phyloP scores from a whole-genome alignment of 2,113 vertebrate genomes.

The Rhea americana region DNA sequence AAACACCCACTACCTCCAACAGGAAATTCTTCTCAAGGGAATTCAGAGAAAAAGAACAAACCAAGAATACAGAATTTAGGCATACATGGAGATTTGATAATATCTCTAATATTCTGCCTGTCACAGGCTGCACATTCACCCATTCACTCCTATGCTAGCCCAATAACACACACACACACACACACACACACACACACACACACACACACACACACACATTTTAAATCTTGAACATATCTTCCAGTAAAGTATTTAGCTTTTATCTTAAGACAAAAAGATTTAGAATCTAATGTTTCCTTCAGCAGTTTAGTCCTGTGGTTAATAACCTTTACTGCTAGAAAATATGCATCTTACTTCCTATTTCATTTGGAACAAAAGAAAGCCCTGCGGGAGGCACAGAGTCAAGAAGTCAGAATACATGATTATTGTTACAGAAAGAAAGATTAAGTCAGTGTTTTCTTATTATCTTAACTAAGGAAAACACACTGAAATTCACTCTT shows the following conservation, averaged over 20 bases:
- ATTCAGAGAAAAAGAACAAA: background rate
- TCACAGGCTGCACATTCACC: background rate
- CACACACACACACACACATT: background rate
- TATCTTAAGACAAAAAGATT: background rate
- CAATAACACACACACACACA: background rate
- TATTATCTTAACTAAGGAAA: background rate
- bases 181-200: too few species aligned
- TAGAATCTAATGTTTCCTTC: background rate
- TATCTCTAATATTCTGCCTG: background rate
- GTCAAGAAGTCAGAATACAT: background rate
- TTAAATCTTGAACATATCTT: background rate
- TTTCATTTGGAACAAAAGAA: background rate
- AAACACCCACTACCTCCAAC: background rate
- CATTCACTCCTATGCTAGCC: background rate
- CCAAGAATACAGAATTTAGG: background rate
- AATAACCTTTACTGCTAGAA: background rate
- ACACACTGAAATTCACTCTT: background rate
- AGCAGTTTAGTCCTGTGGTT: background rate
- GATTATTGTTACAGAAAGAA: background rate
- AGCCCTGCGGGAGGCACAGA: background rate
- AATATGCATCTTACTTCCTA: background rate
- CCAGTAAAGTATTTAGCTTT: background rate
- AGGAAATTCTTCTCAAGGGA: background rate
- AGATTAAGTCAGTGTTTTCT: background rate
- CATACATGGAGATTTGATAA: background rate